Evolutionary conservation across 2,797 vertebrate genomes (phyloP).

Genomic region (Phrynocephalus forsythii): DNA sequence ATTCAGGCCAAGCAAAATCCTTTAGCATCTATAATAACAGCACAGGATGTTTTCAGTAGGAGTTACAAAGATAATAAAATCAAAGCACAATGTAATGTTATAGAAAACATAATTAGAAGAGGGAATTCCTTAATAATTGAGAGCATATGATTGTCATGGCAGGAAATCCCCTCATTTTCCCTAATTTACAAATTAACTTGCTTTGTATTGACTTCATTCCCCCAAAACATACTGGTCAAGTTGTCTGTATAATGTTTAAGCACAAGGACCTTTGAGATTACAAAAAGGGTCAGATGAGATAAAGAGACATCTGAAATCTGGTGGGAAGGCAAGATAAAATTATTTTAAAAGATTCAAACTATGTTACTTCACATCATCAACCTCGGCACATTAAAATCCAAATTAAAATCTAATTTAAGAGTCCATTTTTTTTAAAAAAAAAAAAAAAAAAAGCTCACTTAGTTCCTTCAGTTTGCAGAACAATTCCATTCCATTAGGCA

Average conservation of each 20-base stretch:
- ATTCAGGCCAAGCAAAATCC: background rate
- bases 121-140: too few relatives aligned
- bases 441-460: slow-evolving; percentile 77
- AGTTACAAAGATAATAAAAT: background rate
- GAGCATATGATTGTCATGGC: too few relatives aligned
- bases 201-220: background rate
- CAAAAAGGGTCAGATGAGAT: slow-evolving; percentile 15
- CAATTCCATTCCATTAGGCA: slow-evolving; percentile 85
- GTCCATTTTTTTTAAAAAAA: slow-evolving; percentile 73
- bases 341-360: slow-evolving; percentile 58
- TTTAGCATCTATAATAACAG: background rate
- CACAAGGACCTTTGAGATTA: slow-evolving; percentile 31
- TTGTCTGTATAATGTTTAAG: slow-evolving; percentile 22
- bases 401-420: slow-evolving; percentile 82
- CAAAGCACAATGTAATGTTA: too few relatives aligned
- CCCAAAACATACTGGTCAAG: background rate
- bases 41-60: background rate
- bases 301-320: background rate
- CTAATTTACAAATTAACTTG: too few relatives aligned
- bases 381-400: slow-evolving; percentile 68
- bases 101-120: too few relatives aligned
- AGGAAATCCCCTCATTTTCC: too few relatives aligned
- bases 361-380: slow-evolving; percentile 54
- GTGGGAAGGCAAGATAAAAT: slow-evolving; percentile 43
- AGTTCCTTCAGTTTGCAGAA: slow-evolving; percentile 79